Evolutionary conservation across 35 echinoderm and acorn worm genomes (phyloP), one percentile per base, ranked within the genome.

Genomic region (Strongylocentrotus purpuratus): DNA sequence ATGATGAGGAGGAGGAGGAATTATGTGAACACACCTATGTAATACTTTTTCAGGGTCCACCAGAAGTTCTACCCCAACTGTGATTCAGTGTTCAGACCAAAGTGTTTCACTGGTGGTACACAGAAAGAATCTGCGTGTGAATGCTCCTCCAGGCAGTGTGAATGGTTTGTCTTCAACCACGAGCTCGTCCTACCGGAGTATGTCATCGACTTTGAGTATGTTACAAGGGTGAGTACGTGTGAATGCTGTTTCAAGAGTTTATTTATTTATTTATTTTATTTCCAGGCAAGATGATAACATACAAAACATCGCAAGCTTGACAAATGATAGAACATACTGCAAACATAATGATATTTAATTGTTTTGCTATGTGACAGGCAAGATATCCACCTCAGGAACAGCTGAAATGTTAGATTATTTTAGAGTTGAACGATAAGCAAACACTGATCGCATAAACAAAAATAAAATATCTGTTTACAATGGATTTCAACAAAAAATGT

Each of bases 171-270:
- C 48, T 99, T 99, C 97, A 97, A 98, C 50, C 96, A 99, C 94
- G 96, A 99, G 94, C 94, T 99, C 12, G 98, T 99, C 15, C 95
- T 99, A 33, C 98, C 98, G 50, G 98, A 99, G 86, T 99, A 99
- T 95, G 98, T 99, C 85, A 98, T 99, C 86, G 98, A 99, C 92
- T 97, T 99, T 97, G 98, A 99, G 94, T 99, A 99, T 65, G 96
- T 97, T 20, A 99, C 98, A 92, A 99, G 97, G 98, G 98, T 97
- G 95, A 86, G 87, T 89, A n/a, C 20, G 65, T 78, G 65, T 78
- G 65, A 78, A 78, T 22, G 6, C 2, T 78, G 0, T 28, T 78
- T 55, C 50, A 55, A 2, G 2, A 13, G 50, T 12, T 55, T 2
- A 55, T 2, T 14, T 55, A 0, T 55, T 55, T 55, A 0, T 15